Evolutionary conservation across 1,140 invertebrate species (phyloP), one percentile per base, ranked within the genome.

Genomic region (Bombus consobrinus): DNA sequence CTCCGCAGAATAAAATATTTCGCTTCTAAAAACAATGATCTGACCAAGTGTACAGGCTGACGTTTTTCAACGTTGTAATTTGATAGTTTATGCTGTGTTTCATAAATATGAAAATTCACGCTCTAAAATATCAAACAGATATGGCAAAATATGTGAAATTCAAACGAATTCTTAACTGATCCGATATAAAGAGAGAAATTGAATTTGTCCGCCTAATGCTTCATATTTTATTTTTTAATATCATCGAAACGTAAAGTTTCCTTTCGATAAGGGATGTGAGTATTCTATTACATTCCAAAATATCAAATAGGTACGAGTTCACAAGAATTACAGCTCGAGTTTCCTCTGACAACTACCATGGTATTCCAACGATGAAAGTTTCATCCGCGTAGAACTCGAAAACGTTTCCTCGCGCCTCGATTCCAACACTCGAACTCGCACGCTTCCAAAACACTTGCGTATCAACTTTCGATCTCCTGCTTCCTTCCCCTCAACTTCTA

Each of bases 181-280:
- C 15, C 43, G 13, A 47, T 47, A 47, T 47, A 47, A 47, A 47
- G 15, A 47, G 43, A 47, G 43, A 18, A 47, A 47, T 18, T 47
- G 0, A 5, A 47, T 47, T 47, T 15, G 3, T 15, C 43, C 43
- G 15, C 13, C 13, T 4, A 1, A 47, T 15, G 43, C 1, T 18
- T 28, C 0, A 0, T n/a, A n/a, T n/a, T n/a, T 28, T 62, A 28
- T 9, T 28, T 25, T 59, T 28, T 3, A 0, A 28, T 47, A 10
- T 28, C 57, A 3, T 25, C 25, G 57, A 59, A 3, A 3, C 57
- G 57, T 12, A 13, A 22, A 22, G 22, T 43, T 47, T 47, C 8
- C 66, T 72, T 72, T 32, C 6, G 6, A 10, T 28, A 32, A 73
- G 13, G 32, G 8, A 8, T 8, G 8, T 5, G 15, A 5, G 1